Evolutionary conservation across 2,888 invertebrate species (phyloP).

Genomic region (Tethea ocularis): DNA sequence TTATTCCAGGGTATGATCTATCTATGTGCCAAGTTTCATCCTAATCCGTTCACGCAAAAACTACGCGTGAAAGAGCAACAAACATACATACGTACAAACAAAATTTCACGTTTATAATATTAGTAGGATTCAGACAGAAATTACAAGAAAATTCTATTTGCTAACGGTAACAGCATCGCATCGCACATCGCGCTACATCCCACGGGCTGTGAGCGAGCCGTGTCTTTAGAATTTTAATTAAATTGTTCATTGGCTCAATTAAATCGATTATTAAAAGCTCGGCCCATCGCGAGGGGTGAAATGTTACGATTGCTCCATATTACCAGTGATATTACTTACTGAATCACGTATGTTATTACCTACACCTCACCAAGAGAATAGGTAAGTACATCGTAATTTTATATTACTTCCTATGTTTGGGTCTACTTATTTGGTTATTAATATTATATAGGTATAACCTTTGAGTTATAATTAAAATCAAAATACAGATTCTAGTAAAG

Average conservation of each 20-base stretch:
- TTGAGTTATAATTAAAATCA: too few relatives aligned
- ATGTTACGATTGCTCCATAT: conserved; percentile 39
- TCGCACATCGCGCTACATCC: conserved; percentile 47
- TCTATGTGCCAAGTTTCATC: too few relatives aligned
- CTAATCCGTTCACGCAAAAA: too few relatives aligned
- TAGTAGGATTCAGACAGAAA: conserved; percentile 20
- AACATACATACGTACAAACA: too few relatives aligned
- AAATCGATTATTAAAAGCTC: conserved; percentile 71
- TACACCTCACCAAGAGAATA: neutral
- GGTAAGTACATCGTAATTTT: conserved; percentile 8
- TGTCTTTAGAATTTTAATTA: conserved; percentile 80
- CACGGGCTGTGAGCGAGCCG: conserved; percentile 50
- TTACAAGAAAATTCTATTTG: conserved; percentile 26
- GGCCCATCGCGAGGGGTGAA: conserved; percentile 33
- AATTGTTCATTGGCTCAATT: conserved; percentile 80
- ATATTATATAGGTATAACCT: conserved; percentile 7
- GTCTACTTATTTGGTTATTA: neutral
- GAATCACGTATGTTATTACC: neutral
- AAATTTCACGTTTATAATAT: too few relatives aligned
- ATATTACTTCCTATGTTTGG: neutral
- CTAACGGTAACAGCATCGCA: conserved; percentile 33
- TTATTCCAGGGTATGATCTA: too few relatives aligned
- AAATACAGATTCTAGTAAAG: neutral
- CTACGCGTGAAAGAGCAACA: too few relatives aligned
- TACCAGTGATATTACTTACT: conserved; percentile 15